Evolutionary conservation across 2,113 vertebrate genomes (phyloP).

Genomic region (crab-eating macaque (Macaca fascicularis)): T2T-MFA8v1.1 NC_088387.1:91829501-91830000

Average conservation of each 20-base stretch:
- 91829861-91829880: not conserved
- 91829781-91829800: not conserved
- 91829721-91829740: not conserved
- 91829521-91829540: not conserved
- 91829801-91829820: not conserved
- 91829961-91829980: not conserved
- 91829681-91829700: not conserved
- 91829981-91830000: not conserved
- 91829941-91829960: not conserved
- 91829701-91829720: not conserved
- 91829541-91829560: not conserved
- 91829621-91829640: not conserved
- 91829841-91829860: not conserved
- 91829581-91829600: not conserved
- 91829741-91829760: no score
- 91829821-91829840: not conserved
- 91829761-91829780: not conserved
- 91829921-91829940: not conserved
- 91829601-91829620: not conserved
- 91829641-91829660: not conserved
- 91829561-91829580: not conserved
- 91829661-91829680: not conserved
- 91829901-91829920: not conserved
- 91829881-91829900: no score
- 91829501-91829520: no score